These are phyloP conservation scores for Leptoclinus maculatus DNA, from an alignment of 2,797 vertebrate species.

Conservation along the genomic window DNA sequence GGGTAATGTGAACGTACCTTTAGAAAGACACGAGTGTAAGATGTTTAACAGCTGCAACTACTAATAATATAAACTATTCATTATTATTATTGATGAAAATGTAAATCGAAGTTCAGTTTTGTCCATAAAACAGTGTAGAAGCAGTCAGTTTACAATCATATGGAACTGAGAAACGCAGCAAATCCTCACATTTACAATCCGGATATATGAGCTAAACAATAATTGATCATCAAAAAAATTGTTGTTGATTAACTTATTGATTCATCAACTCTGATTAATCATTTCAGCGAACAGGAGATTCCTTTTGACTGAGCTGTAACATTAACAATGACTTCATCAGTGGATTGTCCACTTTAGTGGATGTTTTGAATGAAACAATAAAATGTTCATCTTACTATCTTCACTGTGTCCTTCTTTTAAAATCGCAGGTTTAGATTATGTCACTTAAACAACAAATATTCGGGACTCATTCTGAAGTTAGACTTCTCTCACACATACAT, in stretches of 20 bases:
- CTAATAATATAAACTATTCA: background rate
- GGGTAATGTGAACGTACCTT: background rate
- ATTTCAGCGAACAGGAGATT: background rate
- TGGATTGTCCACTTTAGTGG: background rate
- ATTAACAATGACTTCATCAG: background rate
- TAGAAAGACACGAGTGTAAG: background rate
- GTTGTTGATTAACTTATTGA: background rate
- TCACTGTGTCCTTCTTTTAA: background rate
- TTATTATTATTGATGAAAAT: background rate
- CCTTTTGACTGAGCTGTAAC: background rate
- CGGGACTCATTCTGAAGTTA: too few species aligned
- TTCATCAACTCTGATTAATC: background rate
- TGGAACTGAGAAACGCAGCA: background rate
- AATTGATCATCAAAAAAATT: background rate
- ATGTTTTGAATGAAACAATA: background rate
- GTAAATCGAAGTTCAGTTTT: background rate
- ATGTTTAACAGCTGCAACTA: background rate
- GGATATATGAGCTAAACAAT: background rate
- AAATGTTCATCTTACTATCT: background rate
- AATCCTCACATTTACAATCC: background rate
- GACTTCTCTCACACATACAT: too few species aligned
- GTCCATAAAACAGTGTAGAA: background rate
- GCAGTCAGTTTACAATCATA: background rate
- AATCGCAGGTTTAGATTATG: background rate
- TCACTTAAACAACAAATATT: background rate